Evolutionary conservation across 2,888 invertebrate species (phyloP).

Genomic region (Sympetrum striolatum): DNA sequence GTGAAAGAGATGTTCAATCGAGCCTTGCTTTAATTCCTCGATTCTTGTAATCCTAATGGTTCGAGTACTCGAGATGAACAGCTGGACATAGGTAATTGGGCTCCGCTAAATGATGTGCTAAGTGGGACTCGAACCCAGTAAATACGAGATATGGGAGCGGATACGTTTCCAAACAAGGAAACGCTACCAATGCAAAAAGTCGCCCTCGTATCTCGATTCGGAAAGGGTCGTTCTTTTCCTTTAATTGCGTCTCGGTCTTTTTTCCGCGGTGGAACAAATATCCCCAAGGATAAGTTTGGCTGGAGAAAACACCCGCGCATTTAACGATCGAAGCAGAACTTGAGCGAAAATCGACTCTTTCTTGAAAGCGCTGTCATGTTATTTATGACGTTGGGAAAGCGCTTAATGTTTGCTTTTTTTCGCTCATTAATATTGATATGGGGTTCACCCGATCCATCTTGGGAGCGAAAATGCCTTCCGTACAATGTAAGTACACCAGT

Average conservation of each 20-base stretch:
- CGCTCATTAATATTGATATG: background rate
- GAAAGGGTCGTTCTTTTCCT: background rate
- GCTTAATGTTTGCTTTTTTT: background rate
- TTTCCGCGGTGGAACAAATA: background rate
- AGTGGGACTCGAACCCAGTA: background rate
- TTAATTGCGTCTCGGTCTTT: background rate
- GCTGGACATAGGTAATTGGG: background rate
- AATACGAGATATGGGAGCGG: background rate
- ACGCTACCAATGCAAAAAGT: background rate
- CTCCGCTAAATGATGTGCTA: background rate
- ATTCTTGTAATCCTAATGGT: too few species aligned
- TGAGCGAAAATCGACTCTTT: background rate
- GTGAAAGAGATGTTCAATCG: too few species aligned
- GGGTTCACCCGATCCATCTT: background rate
- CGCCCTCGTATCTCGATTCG: background rate
- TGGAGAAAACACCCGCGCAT: background rate
- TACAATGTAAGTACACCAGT: background rate
- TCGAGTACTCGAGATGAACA: background rate
- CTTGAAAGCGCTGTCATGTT: background rate
- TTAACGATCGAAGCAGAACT: background rate
- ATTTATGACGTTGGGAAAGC: background rate
- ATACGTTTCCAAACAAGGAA: background rate
- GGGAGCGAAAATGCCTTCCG: background rate
- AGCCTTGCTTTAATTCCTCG: too few species aligned
- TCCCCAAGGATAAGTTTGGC: background rate